Conservation (phyloP, 2,888 invertebrate species). For the Periphyllus acericola region DNA sequence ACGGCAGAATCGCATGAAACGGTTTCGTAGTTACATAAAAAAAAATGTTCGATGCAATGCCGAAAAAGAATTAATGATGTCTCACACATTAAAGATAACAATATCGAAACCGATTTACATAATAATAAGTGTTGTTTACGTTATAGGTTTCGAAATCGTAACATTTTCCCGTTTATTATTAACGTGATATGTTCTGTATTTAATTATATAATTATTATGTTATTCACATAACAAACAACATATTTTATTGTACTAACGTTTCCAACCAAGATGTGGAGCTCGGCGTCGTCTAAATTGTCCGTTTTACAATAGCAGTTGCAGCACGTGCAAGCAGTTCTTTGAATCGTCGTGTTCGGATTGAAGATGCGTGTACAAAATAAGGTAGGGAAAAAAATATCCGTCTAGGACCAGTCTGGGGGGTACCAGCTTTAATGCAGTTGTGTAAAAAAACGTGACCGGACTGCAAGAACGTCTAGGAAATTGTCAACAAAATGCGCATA, state of each 20-base stretch:
- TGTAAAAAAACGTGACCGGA: constrained; percentile 60
- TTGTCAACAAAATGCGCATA: constrained; percentile 61
- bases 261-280: constrained; percentile 11
- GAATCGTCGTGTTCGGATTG: constrained; percentile 40
- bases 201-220: background rate
- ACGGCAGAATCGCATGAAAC: background rate
- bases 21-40: background rate
- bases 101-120: background rate
- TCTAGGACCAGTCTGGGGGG: constrained; percentile 44
- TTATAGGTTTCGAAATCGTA: background rate
- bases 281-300: background rate
- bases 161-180: background rate
- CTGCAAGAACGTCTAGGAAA: constrained; percentile 53
- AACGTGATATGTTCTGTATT: too few relatives aligned
- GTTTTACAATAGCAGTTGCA: constrained; percentile 33
- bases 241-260: background rate
- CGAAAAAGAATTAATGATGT: too few relatives aligned
- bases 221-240: background rate
- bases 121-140: background rate
- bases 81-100: too few relatives aligned
- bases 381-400: constrained; percentile 44
- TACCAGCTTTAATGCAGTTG: constrained; percentile 47
- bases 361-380: constrained; percentile 53
- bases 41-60: too few relatives aligned
- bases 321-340: constrained; percentile 41